A percentile compares a stretch with the other conserved stretches of the same genome.
These are phyloP conservation scores for Bombyx mandarina DNA, from an alignment of 1,140 invertebrate genomes.

Conservation along the genomic window DNA sequence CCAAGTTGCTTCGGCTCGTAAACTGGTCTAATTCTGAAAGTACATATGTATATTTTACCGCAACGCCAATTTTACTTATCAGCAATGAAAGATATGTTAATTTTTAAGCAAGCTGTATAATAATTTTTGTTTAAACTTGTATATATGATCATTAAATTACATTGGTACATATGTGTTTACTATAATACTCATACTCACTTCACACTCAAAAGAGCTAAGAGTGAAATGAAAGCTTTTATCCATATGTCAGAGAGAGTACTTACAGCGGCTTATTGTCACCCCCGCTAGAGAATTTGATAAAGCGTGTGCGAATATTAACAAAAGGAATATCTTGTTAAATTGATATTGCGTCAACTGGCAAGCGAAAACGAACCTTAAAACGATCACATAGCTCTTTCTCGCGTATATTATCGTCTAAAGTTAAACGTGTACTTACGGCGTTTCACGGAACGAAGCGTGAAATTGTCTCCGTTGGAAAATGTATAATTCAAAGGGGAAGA, in stretches of 20 bases:
- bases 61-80: not conserved
- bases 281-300: conserved; percentile 71
- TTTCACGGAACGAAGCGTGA: conserved; percentile 54
- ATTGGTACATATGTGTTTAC: not conserved
- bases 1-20: no score
- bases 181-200: conserved; percentile 23
- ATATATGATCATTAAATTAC: not conserved
- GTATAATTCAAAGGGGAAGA: conserved; percentile 72
- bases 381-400: conserved; percentile 8
- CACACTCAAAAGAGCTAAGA: conserved; percentile 63
- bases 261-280: conserved; percentile 70
- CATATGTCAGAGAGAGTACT: conserved; percentile 69
- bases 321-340: conserved; percentile 72
- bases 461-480: conserved; percentile 69
- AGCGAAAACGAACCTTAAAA: conserved; percentile 33
- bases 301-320: conserved; percentile 71
- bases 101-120: no score
- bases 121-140: not conserved
- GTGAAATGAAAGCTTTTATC: conserved; percentile 71
- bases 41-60: no score
- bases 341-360: conserved; percentile 50
- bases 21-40: no score
- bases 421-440: conserved; percentile 28
- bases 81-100: not conserved
- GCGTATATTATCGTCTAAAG: conserved; percentile 31